Conservation (phyloP, 2,113 vertebrate genomes). For the Ptyas mucosa region DNA sequence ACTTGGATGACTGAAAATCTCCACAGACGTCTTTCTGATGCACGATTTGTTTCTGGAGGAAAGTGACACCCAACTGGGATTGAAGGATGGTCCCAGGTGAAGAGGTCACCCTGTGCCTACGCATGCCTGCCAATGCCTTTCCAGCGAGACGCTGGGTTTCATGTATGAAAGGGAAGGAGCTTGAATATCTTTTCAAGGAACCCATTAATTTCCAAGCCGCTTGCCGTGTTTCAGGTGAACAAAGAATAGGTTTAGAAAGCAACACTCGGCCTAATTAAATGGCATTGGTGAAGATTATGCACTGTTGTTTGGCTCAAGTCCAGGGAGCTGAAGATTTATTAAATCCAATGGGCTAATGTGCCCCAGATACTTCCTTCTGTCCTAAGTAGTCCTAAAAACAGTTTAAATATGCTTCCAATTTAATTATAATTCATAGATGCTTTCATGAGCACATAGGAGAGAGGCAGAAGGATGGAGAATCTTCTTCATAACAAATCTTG, state of each 20-base stretch:
- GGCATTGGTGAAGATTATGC: slow-evolving; percentile 37
- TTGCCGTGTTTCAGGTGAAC: slow-evolving; percentile 25
- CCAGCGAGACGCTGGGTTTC: neutral
- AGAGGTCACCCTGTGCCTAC: neutral
- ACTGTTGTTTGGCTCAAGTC: slow-evolving; percentile 38
- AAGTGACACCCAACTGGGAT: neutral
- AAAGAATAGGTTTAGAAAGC: slow-evolving; percentile 49
- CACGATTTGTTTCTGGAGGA: neutral
- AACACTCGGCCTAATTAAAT: slow-evolving; percentile 54
- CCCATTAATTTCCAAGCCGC: slow-evolving; percentile 15
- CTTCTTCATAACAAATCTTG: neutral
- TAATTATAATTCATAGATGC: slow-evolving; percentile 42
- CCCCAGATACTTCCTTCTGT: slow-evolving; percentile 38
- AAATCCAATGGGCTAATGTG: slow-evolving; percentile 54
- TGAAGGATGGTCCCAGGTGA: rapidly evolving
- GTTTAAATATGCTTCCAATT: slow-evolving; percentile 50
- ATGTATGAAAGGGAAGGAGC: neutral
- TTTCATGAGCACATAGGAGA: neutral
- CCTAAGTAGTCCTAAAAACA: slow-evolving; percentile 43
- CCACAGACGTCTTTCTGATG: neutral
- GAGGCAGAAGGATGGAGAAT: neutral
- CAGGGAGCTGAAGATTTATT: slow-evolving; percentile 49
- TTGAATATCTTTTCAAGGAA: slow-evolving; percentile 28
- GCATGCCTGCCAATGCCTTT: neutral
- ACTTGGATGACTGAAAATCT: neutral